A percentile compares a stretch with the other conserved stretches of the same genome.
Evolutionary conservation across 2,797 vertebrate genomes (phyloP).

Genomic region (Myotis vivesi): DNA sequence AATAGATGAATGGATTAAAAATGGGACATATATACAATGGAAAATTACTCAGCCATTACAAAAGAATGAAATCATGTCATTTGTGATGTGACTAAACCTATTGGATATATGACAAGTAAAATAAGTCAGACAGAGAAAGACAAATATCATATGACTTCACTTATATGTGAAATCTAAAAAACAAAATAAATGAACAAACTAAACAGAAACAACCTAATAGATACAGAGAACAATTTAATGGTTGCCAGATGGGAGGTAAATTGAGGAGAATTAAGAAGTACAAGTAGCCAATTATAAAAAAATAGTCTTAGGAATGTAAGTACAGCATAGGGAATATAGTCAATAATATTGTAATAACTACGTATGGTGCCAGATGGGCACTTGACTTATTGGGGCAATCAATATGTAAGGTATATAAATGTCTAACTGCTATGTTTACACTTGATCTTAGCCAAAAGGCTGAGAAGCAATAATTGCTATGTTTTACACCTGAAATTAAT

Average conservation of each 20-base stretch:
- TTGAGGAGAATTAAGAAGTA: not conserved
- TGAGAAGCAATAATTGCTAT: not conserved
- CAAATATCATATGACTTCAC: not conserved
- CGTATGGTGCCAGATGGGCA: not conserved
- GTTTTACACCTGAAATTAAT: not conserved
- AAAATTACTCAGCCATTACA: not conserved
- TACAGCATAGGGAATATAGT: not conserved
- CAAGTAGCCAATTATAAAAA: not conserved
- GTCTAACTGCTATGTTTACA: not conserved
- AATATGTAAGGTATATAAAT: not conserved
- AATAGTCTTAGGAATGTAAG: not conserved
- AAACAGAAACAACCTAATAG: not conserved
- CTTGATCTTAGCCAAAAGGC: not conserved
- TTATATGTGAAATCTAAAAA: not conserved
- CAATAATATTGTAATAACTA: not conserved
- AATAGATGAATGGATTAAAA: not conserved
- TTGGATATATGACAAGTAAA: not conserved
- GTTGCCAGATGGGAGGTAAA: not conserved
- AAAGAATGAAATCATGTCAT: not conserved
- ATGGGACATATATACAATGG: not conserved
- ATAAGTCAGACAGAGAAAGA: not conserved
- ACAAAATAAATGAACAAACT: not conserved
- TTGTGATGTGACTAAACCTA: not conserved
- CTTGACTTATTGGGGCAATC: not conserved
- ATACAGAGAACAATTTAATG: not conserved